These are phyloP conservation scores for Riptortus pedestris DNA, from an alignment of 1,140 invertebrate genomes.

Conservation along the genomic window DNA sequence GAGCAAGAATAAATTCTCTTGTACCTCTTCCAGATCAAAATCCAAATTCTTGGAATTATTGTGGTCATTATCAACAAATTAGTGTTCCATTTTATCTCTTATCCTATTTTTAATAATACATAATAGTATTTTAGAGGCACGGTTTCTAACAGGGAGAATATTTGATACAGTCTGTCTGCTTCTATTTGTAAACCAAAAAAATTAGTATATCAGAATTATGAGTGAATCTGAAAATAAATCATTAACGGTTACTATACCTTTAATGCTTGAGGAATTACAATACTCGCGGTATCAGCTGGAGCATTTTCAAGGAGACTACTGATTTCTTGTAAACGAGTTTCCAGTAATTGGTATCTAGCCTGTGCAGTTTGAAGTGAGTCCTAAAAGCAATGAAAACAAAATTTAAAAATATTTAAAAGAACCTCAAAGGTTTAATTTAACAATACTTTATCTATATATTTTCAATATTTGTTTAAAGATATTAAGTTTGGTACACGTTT, in stretches of 20 bases:
- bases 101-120: too few relatives aligned
- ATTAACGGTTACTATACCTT: slow-evolving; percentile 10
- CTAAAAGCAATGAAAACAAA: slow-evolving; percentile 26
- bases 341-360: slow-evolving; percentile 49
- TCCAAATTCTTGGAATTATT: too few relatives aligned
- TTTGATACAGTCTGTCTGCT: background rate
- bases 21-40: too few relatives aligned
- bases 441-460: too few relatives aligned
- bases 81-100: too few relatives aligned
- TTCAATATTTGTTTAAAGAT: too few relatives aligned
- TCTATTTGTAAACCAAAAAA: background rate
- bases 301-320: slow-evolving; percentile 38
- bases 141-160: too few relatives aligned
- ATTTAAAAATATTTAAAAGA: background rate
- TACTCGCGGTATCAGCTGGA: slow-evolving; percentile 14
- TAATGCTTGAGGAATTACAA: slow-evolving; percentile 6
- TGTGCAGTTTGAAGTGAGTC: slow-evolving; percentile 48
- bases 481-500: too few relatives aligned
- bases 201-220: background rate
- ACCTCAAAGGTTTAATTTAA: too few relatives aligned
- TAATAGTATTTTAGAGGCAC: too few relatives aligned
- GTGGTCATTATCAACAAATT: too few relatives aligned
- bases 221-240: background rate
- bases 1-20: too few relatives aligned
- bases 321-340: slow-evolving; percentile 46